Evolutionary conservation across 2,797 vertebrate species (phyloP), one percentile per base, ranked within the genome.

Genomic region (Antrozous pallidus): DNA sequence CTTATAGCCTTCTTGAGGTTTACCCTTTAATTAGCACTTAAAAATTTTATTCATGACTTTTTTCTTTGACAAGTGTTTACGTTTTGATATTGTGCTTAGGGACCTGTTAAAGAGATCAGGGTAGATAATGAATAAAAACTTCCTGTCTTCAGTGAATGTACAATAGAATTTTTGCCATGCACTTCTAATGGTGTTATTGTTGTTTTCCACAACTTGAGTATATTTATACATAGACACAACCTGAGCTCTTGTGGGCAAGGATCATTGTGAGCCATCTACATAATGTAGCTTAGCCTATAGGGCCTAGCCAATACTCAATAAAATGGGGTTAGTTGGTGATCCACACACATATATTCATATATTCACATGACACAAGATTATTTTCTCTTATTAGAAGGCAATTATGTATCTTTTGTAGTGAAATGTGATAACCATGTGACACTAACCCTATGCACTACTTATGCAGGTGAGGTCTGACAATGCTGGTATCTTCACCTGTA

Each of bases 401-500:
- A 36, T 95, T 87, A 79, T 71, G 40, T 93, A 69, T 58, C 45
- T 93, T 94, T 73, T 88, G 40, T 70, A 79, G 54, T 79, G 47
- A 85, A 88, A 77, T 28, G 4, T 38, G 70, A 86, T 42, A 56
- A 54, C 28, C 12, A 38, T 42, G 3, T 92, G 74, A 80, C 56
- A 65, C 26, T 11, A 54, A 74, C 86, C 26, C 33, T 20, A 5
- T 51, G 31, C 42, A n/a, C 90, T 69, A 33, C 54, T 73, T 92
- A 88, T 8, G 6, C 40, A 90, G 81, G 78, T 85, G 31, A 91
- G 24, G 49, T 69, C 58, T 71, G 70, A 86, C 54, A 38, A 56
- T 67, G 61, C 45, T 63, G 78, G 70, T 93, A n/a, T 90, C 65
- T 86, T 84, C 49, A 96, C 84, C 90, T 93, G 54, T 92, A 89